Base-by-base conservation (phyloP, 2,113 vertebrate genomes). In the Channa argus region DNA sequence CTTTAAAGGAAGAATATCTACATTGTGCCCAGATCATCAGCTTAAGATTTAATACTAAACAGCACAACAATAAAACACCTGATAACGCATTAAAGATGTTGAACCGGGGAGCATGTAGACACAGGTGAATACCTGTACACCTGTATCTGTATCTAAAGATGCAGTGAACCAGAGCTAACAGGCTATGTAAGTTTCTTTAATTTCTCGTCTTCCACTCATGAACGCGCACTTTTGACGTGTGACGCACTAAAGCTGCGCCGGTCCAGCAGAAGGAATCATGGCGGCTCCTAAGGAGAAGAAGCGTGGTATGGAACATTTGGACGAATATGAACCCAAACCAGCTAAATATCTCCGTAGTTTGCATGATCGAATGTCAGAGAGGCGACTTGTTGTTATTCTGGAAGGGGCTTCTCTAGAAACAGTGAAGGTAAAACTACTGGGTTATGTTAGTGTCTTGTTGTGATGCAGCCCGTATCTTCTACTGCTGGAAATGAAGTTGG, bases 361-460 rank as follows among this genome's bases (percentile, higher is more conserved):
- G 9, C 92, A 94, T 8, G 93, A 93, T 5, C 92, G 88, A 5
- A 95, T 94, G 93, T 70, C 88, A 0, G 94, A 95, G 56, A 91
- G 92, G 37, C 92, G 97, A 12, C 93, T 99, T 7, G 82, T 99
- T 44, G 96, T 99, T 56, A 91, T 99, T 75, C 87, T 99, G 86
- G 98, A 99, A 82, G 96, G 97, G 12, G 97, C 98, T 0, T 96
- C 96, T 3, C 87, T 99, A 82, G 97, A 99, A 90, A 98, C 96
- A 0, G 98, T 99, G 34, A 98, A 98, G 96, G 97, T 98, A 90
- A 82, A 9, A 52, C 2, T 6, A 9, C 37, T 3, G 11, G 5
- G 2, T 1, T 9, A 41, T 47, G 36, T 69, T 15, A 24, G 33
- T 46, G 44, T 64, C 54, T 38, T 68, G 63, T 68, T 53, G 13